A percentile compares a stretch with the other conserved stretches of the same genome.
These are phyloP conservation scores for Axea sp. DNA, from an alignment of 2,888 invertebrate species.

Conservation along the genomic window DNA sequence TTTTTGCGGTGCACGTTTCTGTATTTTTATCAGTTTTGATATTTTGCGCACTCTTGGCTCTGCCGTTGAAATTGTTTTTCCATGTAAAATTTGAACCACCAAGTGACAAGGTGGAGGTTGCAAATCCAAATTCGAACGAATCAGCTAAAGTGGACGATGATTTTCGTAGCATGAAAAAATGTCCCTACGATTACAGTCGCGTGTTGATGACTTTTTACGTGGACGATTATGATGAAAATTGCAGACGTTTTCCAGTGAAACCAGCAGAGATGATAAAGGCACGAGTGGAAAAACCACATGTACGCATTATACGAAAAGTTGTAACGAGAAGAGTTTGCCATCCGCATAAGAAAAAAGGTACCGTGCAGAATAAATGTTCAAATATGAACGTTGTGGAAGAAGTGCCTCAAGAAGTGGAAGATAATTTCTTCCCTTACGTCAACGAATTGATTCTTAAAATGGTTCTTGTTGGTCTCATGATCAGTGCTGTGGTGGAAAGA, in stretches of 20 bases:
- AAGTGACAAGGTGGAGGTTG: slow-evolving; percentile 19
- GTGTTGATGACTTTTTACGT: slow-evolving; percentile 66
- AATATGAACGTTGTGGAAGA: slow-evolving; percentile 46
- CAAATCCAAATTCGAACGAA: not conserved
- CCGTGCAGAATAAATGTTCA: slow-evolving; percentile 1
- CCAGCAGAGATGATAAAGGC: not conserved
- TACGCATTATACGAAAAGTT: slow-evolving; percentile 2
- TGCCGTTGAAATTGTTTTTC: slow-evolving; percentile 70
- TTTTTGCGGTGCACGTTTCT: slow-evolving; percentile 71
- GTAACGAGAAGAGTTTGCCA: slow-evolving; percentile 14
- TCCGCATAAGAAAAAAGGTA: slow-evolving; percentile 20
- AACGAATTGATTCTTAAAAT: slow-evolving; percentile 68
- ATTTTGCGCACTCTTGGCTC: slow-evolving; percentile 71
- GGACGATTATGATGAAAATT: slow-evolving; percentile 72
- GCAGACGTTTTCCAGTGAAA: slow-evolving; percentile 51
- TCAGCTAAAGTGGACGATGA: slow-evolving; percentile 43
- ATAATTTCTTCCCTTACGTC: slow-evolving; percentile 65
- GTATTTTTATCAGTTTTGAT: slow-evolving; percentile 71
- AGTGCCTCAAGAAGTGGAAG: slow-evolving; percentile 1
- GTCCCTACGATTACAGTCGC: slow-evolving; percentile 68
- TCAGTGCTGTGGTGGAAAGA: slow-evolving; percentile 72
- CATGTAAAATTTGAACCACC: slow-evolving; percentile 67
- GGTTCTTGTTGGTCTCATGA: slow-evolving; percentile 73
- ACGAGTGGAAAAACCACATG: not conserved
- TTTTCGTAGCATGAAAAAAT: slow-evolving; percentile 64